Evolutionary conservation across 64 coral and sea anemone species (phyloP).

Genomic region (Montipora capricornis): DNA sequence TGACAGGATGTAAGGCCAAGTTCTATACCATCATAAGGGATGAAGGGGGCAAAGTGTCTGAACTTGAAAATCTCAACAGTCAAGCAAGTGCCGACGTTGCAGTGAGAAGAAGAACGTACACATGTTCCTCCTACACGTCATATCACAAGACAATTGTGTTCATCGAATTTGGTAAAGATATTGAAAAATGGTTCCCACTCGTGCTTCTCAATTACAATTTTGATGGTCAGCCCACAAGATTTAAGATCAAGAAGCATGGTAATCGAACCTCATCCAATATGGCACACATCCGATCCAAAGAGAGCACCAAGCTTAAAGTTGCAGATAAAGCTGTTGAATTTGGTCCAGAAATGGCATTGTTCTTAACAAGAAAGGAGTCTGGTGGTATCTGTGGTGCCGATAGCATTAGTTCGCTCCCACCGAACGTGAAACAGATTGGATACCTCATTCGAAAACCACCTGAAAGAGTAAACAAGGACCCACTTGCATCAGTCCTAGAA

Average conservation of each 20-base stretch:
- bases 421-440: conserved; percentile 36
- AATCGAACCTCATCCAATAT: conserved; percentile 8
- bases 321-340: conserved; percentile 17
- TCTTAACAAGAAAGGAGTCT: conserved; percentile 24
- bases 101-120: too few species aligned
- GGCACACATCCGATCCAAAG: conserved; percentile 36
- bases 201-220: conserved; percentile 57
- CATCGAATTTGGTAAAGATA: conserved; percentile 54
- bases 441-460: conserved; percentile 33
- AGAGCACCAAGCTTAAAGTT: conserved; percentile 32
- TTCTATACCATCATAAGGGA: too few species aligned
- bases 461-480: conserved; percentile 12
- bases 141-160: conserved; percentile 72
- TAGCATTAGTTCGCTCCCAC: conserved; percentile 57
- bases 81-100: too few species aligned
- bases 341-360: conserved; percentile 40
- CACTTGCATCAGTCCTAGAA: conserved; percentile 69
- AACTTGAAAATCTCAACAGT: too few species aligned
- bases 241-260: conserved; percentile 37
- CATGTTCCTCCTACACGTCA: neutral
- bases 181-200: conserved; percentile 60
- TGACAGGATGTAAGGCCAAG: too few species aligned
- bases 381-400: conserved; percentile 23
- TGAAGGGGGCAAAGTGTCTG: too few species aligned
- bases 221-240: conserved; percentile 42